Evolutionary conservation across 2,888 invertebrate species (phyloP).

Genomic region (Parnassius apollo): DNA sequence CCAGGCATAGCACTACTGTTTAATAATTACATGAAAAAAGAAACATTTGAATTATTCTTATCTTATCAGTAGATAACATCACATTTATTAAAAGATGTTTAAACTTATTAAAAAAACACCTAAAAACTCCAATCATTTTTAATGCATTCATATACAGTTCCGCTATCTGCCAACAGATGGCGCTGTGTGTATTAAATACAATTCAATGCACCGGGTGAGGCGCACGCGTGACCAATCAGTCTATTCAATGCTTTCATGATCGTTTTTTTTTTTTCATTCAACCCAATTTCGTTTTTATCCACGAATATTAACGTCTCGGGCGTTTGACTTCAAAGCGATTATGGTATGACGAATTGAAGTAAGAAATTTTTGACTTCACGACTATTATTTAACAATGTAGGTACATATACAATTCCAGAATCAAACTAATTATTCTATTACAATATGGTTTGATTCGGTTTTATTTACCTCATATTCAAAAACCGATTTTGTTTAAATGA

Average conservation of each 20-base stretch:
- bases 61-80: no score
- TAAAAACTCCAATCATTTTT: no score
- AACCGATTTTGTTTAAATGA: no score
- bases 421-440: no score
- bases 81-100: no score
- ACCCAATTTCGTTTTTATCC: slow-evolving; percentile 67
- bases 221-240: slow-evolving; percentile 45
- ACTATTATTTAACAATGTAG: slow-evolving; percentile 3
- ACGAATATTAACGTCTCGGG: slow-evolving; percentile 64
- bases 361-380: slow-evolving; percentile 2
- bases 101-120: no score
- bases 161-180: slow-evolving; percentile 43
- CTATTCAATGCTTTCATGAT: slow-evolving; percentile 14
- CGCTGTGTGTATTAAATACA: slow-evolving; percentile 35
- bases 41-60: no score
- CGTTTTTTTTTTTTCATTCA: slow-evolving; percentile 56
- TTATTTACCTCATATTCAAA: no score
- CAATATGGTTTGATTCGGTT: no score
- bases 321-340: slow-evolving; percentile 27
- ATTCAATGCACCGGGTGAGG: slow-evolving; percentile 29
- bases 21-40: no score
- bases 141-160: slow-evolving; percentile 28
- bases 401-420: slow-evolving; percentile 2
- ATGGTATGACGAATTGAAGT: slow-evolving; percentile 1
- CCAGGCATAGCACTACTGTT: no score